Evolutionary conservation across 2,888 invertebrate genomes (phyloP).

Genomic region (Labia minor): DNA sequence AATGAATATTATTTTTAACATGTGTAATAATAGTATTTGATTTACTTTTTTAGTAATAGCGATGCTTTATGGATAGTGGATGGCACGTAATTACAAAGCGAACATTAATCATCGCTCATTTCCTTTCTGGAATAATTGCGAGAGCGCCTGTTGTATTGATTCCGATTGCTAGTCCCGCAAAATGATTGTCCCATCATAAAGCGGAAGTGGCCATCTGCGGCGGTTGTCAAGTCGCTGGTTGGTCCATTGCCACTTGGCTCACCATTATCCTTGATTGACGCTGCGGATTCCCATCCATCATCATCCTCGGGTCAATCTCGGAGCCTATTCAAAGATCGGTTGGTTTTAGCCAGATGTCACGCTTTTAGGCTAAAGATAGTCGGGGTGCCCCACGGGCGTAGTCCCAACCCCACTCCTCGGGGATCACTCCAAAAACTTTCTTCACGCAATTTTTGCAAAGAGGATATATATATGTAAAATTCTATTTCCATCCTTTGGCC

Average conservation of each 20-base stretch:
- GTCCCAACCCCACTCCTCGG: background rate
- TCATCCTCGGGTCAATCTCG: slow-evolving; percentile 13
- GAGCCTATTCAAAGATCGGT: background rate
- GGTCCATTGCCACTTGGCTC: background rate
- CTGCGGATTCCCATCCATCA: slow-evolving; percentile 4
- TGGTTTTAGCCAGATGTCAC: slow-evolving; percentile 13
- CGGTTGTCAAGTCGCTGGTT: background rate
- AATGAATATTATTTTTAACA: no score
- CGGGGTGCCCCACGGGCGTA: background rate
- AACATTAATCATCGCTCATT: background rate
- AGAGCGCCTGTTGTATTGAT: background rate
- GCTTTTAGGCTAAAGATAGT: background rate
- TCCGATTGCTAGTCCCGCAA: background rate
- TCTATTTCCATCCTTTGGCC: background rate
- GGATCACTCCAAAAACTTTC: background rate
- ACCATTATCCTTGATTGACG: background rate
- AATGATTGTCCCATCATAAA: background rate
- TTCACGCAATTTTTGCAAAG: background rate
- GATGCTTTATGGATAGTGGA: no score
- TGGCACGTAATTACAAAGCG: no score
- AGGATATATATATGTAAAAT: background rate
- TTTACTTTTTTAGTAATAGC: no score
- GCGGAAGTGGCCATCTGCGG: slow-evolving; percentile 13
- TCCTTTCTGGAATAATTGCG: background rate
- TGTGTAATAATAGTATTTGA: no score